Conservation (phyloP, 1,140 invertebrate genomes). For the Lasaia peninsularis region DNA sequence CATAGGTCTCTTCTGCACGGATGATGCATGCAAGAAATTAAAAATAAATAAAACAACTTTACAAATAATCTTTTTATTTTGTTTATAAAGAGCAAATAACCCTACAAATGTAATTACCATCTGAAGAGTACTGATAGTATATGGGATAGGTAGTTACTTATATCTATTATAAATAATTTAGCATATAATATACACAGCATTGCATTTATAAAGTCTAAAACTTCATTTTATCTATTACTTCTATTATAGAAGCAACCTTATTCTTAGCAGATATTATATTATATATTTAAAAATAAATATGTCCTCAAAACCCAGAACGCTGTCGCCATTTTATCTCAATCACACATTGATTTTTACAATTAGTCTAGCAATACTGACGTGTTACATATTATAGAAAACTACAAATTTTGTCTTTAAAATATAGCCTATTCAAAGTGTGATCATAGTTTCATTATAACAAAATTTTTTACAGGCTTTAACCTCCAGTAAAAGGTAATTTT, state of each 20-base stretch:
- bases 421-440: not conserved
- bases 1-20: too few relatives aligned
- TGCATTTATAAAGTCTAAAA: slow-evolving; percentile 25
- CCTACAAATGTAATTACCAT: slow-evolving; percentile 40
- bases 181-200: slow-evolving; percentile 60
- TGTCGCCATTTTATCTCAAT: not conserved
- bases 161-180: slow-evolving; percentile 67
- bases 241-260: slow-evolving; percentile 13
- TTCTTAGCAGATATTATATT: not conserved
- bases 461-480: not conserved
- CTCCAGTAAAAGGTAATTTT: too few relatives aligned
- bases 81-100: slow-evolving; percentile 51
- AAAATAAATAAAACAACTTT: slow-evolving; percentile 21
- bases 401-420: slow-evolving; percentile 6
- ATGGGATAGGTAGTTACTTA: slow-evolving; percentile 49
- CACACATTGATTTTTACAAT: not conserved
- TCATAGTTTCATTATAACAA: not conserved
- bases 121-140: slow-evolving; percentile 44
- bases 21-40: too few relatives aligned
- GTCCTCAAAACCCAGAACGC: not conserved
- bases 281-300: slow-evolving; percentile 8
- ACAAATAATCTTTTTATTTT: slow-evolving; percentile 61
- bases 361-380: slow-evolving; percentile 9
- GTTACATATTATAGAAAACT: slow-evolving; percentile 2
- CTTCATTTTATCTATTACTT: not conserved